These are phyloP conservation scores for Campaea margaritaria DNA, from an alignment of 2,888 invertebrate genomes.

Conservation along the genomic window DNA sequence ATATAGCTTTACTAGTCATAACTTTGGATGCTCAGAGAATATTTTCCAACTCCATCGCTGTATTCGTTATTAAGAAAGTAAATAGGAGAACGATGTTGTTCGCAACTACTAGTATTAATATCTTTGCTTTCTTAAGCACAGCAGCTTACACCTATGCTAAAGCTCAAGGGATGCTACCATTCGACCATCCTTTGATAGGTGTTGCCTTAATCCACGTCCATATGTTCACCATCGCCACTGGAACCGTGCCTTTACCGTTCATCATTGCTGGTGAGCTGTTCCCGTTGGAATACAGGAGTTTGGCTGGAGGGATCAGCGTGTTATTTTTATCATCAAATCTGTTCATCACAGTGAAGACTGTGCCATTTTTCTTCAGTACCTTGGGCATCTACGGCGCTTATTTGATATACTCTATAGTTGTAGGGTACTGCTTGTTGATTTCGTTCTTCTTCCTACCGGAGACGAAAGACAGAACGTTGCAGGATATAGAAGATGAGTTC, in stretches of 20 bases:
- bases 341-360: constrained; percentile 64
- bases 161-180: constrained; percentile 39
- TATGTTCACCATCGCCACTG: constrained; percentile 83
- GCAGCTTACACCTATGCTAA: constrained; percentile 66
- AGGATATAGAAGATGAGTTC: constrained; percentile 71
- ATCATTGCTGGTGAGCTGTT: constrained; percentile 89
- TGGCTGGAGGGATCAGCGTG: constrained; percentile 78
- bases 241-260: constrained; percentile 87
- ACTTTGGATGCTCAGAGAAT: constrained; percentile 68
- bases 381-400: constrained; percentile 64
- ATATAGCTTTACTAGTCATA: constrained; percentile 63
- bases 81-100: constrained; percentile 67
- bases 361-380: constrained; percentile 57
- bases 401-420: constrained; percentile 58
- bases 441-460: constrained; percentile 65
- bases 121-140: constrained; percentile 58
- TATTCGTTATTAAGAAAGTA: constrained; percentile 69
- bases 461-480: constrained; percentile 68
- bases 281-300: constrained; percentile 83
- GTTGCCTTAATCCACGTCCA: constrained; percentile 63
- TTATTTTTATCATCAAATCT: constrained; percentile 62
- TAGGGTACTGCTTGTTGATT: constrained; percentile 59
- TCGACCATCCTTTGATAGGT: constrained; percentile 61
- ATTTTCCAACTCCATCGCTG: constrained; percentile 61
- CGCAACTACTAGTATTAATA: constrained; percentile 60